Evolutionary conservation across 2,113 vertebrate species (phyloP).

Genomic region (Promerops cafer): DNA sequence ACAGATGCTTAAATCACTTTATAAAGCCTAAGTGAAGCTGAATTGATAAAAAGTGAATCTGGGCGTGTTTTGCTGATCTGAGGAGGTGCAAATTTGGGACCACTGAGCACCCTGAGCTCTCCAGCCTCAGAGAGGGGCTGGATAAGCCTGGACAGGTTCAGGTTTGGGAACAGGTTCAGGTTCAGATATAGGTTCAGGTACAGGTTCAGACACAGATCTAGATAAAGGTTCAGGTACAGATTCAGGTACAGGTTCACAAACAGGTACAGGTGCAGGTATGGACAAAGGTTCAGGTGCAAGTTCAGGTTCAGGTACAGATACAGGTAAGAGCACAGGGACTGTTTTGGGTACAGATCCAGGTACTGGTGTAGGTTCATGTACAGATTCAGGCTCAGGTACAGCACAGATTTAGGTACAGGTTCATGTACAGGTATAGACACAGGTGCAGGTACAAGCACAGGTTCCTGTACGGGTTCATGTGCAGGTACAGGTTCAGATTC

Average conservation of each 20-base stretch:
- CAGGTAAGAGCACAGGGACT: background rate
- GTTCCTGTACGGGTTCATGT: fast-evolving
- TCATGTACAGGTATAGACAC: fast-evolving
- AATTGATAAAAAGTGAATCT: fast-evolving
- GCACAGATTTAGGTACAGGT: background rate
- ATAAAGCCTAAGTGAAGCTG: no score
- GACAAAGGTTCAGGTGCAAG: fast-evolving
- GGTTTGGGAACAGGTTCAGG: background rate
- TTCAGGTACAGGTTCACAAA: fast-evolving
- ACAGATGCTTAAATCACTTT: background rate
- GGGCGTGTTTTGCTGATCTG: fast-evolving
- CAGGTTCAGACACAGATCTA: no score
- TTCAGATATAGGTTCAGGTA: fast-evolving
- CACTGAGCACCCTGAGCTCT: fast-evolving
- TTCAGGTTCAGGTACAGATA: fast-evolving
- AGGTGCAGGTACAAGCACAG: no score
- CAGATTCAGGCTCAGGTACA: background rate
- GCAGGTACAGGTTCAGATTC: no score
- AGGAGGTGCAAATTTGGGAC: fast-evolving
- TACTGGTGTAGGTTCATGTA: background rate
- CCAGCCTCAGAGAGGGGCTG: background rate
- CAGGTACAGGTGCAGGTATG: no score
- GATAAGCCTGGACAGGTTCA: fast-evolving
- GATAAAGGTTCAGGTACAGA: fast-evolving
- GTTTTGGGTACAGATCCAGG: background rate